Conservation (phyloP, 1,140 invertebrate species). For the Calephelis virginiensis region DNA sequence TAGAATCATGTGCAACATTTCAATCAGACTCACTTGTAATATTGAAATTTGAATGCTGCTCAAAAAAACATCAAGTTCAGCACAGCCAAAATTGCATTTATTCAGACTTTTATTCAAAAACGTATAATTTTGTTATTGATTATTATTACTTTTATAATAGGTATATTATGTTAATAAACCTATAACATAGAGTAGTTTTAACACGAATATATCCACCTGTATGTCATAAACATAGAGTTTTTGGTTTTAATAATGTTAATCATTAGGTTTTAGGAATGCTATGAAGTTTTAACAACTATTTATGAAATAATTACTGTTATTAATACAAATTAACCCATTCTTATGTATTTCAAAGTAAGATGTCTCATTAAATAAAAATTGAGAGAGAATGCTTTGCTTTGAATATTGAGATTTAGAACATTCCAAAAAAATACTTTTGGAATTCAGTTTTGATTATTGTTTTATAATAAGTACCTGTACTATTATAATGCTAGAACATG, state of each 20-base stretch:
- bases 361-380: neutral
- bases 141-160: no score
- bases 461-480: neutral
- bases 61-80: no score
- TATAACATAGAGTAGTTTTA: no score
- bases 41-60: no score
- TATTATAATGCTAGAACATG: neutral
- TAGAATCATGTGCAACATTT: no score
- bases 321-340: neutral
- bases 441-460: neutral
- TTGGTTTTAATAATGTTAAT: constrained; percentile 13
- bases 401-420: neutral
- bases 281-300: constrained; percentile 4
- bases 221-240: neutral
- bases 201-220: constrained; percentile 7
- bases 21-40: no score
- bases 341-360: neutral
- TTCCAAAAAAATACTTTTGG: constrained; percentile 7
- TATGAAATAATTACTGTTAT: constrained; percentile 9
- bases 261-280: neutral
- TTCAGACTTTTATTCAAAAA: no score
- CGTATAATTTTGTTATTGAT: no score
- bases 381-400: neutral
- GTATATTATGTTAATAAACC: no score
- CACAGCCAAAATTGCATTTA: no score